phyloP scores from a whole-genome alignment of 2,797 vertebrate genomes.

The Amniataba percoides region DNA sequence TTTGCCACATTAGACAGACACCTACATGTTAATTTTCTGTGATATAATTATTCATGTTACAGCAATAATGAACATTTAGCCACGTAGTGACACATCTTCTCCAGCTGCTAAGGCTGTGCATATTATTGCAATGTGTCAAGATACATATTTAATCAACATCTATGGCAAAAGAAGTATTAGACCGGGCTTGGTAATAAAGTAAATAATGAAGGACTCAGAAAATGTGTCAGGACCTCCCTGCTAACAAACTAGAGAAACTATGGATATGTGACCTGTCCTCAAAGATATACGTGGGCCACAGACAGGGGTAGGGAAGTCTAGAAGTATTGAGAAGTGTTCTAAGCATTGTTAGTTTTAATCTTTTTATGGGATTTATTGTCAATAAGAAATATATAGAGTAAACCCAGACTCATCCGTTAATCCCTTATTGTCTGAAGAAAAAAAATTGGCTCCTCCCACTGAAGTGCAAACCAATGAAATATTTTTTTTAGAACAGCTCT shows the following conservation, averaged over 20 bases:
- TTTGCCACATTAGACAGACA: not conserved
- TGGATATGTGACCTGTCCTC: not conserved
- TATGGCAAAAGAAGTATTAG: too few species aligned
- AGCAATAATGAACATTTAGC: too few species aligned
- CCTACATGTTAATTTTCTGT: too few species aligned
- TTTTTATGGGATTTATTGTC: slow-evolving; percentile 14
- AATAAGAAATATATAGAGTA: not conserved
- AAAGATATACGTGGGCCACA: not conserved
- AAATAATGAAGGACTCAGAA: too few species aligned
- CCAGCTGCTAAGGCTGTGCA: not conserved
- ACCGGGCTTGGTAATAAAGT: too few species aligned
- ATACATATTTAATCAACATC: not conserved
- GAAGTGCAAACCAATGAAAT: slow-evolving; percentile 8
- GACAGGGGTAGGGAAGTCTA: not conserved
- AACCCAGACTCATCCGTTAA: not conserved
- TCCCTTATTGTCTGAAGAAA: not conserved
- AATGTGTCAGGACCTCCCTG: not conserved
- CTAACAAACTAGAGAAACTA: not conserved
- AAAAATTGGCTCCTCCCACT: slow-evolving; percentile 3
- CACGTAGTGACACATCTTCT: not conserved
- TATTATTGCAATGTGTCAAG: not conserved
- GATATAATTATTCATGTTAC: too few species aligned
- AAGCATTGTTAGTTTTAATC: not conserved
- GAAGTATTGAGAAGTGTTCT: not conserved
- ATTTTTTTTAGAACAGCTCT: not conserved